Evolutionary conservation across 2,797 vertebrate species (phyloP).

Genomic region (Adelosebastes latens): DNA sequence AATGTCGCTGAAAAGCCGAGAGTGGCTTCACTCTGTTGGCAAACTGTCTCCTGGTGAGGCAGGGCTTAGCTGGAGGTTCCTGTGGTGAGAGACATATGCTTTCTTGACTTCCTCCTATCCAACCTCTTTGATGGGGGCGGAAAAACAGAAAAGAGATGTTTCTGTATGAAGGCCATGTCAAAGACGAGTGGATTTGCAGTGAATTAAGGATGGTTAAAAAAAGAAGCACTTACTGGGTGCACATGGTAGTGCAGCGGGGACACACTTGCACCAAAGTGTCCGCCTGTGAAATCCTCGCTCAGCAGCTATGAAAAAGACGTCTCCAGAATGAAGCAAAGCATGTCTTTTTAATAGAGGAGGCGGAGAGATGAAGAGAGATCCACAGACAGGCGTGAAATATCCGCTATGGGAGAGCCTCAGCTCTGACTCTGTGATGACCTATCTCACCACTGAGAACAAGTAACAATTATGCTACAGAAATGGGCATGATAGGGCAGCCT

Average conservation of each 20-base stretch:
- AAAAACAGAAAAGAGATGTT: slow-evolving; percentile 53
- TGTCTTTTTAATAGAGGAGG: slow-evolving; percentile 68
- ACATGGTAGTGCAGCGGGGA: neutral
- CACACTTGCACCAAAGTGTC: slow-evolving; percentile 26
- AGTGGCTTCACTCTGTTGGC: slow-evolving; percentile 33
- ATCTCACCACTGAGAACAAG: slow-evolving; percentile 79
- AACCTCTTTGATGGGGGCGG: slow-evolving; percentile 45
- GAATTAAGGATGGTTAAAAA: slow-evolving; percentile 61
- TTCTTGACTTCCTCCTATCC: slow-evolving; percentile 54
- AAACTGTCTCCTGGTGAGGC: slow-evolving; percentile 13
- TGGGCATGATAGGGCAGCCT: slow-evolving; percentile 34
- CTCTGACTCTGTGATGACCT: slow-evolving; percentile 68
- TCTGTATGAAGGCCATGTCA: slow-evolving; percentile 47
- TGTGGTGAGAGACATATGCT: slow-evolving; percentile 47
- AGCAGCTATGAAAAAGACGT: slow-evolving; percentile 47
- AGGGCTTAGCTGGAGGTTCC: slow-evolving; percentile 34
- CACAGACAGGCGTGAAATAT: slow-evolving; percentile 76
- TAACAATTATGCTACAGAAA: slow-evolving; percentile 74
- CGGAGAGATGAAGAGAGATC: slow-evolving; percentile 49
- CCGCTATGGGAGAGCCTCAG: slow-evolving; percentile 64
- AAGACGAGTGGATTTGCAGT: slow-evolving; percentile 55
- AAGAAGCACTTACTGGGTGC: slow-evolving; percentile 43
- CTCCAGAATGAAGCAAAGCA: slow-evolving; percentile 55
- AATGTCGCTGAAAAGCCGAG: slow-evolving; percentile 37
- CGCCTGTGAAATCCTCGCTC: slow-evolving; percentile 38